phyloP scores from a whole-genome alignment of 2,888 invertebrate genomes.

The Netelia melanura region DNA sequence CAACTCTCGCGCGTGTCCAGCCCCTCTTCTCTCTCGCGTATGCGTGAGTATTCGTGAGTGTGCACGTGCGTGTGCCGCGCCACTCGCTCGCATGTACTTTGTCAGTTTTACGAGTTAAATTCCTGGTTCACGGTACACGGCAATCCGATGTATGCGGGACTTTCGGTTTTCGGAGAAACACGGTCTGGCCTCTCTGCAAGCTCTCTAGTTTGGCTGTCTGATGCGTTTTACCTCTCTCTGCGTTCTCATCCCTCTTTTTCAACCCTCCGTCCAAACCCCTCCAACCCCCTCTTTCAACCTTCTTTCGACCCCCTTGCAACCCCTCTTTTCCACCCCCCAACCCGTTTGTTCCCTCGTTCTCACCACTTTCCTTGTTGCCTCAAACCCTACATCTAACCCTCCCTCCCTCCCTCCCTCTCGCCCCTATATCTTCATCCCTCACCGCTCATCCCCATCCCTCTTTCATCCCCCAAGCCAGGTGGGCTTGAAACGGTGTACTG shows the following conservation, averaged over 20 bases:
- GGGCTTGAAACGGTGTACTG: constrained; percentile 17
- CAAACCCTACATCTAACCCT: too few relatives aligned
- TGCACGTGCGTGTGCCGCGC: too few relatives aligned
- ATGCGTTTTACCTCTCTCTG: constrained; percentile 39
- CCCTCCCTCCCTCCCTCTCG: too few relatives aligned
- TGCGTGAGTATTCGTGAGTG: constrained; percentile 16
- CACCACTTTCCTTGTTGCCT: too few relatives aligned
- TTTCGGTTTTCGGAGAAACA: constrained; percentile 57
- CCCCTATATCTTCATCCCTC: too few relatives aligned
- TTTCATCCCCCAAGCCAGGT: background rate
- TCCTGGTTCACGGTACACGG: constrained; percentile 51
- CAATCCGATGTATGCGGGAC: constrained; percentile 56
- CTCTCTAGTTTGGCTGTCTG: constrained; percentile 41
- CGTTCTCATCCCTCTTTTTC: constrained; percentile 41
- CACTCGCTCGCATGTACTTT: constrained; percentile 42
- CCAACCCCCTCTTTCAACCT: constrained; percentile 34
- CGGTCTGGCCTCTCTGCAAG: constrained; percentile 21
- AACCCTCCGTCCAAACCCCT: constrained; percentile 18
- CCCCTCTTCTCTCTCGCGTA: too few relatives aligned
- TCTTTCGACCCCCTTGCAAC: constrained; percentile 22
- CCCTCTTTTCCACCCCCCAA: too few relatives aligned
- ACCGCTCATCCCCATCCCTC: constrained; percentile 13
- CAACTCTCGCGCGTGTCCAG: too few relatives aligned
- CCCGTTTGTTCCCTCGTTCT: too few relatives aligned
- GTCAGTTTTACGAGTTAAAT: constrained; percentile 63